Evolutionary conservation across 2,113 vertebrate genomes (phyloP), one percentile per base, ranked within the genome.

Genomic region (Peucedramus taeniatus): DNA sequence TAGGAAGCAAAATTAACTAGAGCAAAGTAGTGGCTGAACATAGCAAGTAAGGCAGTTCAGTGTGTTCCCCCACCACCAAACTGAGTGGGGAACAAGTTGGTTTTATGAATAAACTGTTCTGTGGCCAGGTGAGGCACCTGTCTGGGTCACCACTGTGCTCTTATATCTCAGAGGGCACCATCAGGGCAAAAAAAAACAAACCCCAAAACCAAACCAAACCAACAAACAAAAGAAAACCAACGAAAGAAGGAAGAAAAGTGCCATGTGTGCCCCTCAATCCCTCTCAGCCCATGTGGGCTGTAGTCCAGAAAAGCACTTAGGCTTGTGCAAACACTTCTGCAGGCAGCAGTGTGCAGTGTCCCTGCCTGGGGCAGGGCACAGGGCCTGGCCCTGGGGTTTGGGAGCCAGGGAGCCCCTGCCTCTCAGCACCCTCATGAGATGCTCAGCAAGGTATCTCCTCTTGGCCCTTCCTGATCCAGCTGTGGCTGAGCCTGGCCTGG

Each of bases 271-370:
- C 20, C 2, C 39, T 63, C 23, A 9, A 59, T 63, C 51, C 61
- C 63, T 69, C 69, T 90, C 17, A 0, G 47, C 47, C 83, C 10
- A 2, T 13, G 11, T 39, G 53, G 83, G 86, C 83, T 69, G 66
- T 81, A 64, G 80, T 81, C 76, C 94, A 95, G 75, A 56, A 70
- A 85, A 90, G 92, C 88, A 84, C 65, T 89, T 74, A 40, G 27
- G 72, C 9, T 1, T 53, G 21, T 5, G 4, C 0, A 1, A 60
- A 5, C 0, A 1, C 59, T 59, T 42, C 10, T 56, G 24, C 0
- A 1, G 69, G 60, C 10, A 3, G 74, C 57, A 39, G 47, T 1
- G 2, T 19, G 66, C 11, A 28, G 27, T 83, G 50, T 50, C 39
- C 39, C 27, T 31, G 35, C 69, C 44, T 1, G 0, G 56, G 64